Base-by-base conservation (phyloP, 1,140 invertebrate genomes). In the Rhyacophila brunnea region DNA sequence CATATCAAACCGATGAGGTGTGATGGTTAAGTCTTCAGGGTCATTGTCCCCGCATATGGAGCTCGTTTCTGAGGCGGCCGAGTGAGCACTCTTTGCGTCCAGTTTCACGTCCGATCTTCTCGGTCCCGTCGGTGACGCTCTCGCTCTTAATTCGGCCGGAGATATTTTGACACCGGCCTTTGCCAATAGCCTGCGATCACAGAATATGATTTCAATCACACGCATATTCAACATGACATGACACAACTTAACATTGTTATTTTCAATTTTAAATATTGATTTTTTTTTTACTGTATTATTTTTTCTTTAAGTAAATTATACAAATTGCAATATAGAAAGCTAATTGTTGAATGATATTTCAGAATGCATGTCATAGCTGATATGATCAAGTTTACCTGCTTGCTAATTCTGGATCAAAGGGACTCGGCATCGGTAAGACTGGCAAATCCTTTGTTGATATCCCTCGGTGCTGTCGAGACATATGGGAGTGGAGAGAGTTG, bases 371-470 rank as follows among this genome's bases (percentile, higher is more conserved):
- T 43, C 9, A 43, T 6, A 14, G 40, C 6, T 11, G 40, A 14
- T 6, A 11, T 43, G n/a, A n/a, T n/a, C 15, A 36, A 44, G 34
- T 45, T 18, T 60, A 83, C 82, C 81, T 81, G 71, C 85, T 86
- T 14, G 92, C 92, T 14, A 95, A 80, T 58, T 93, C 90, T 0
- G 92, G 91, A 74, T 94, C 91, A 70, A 94, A 95, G 2, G 90
- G 86, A 47, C 90, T 90, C 6, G 92, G 92, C 92, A 95, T 93
- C 28, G 91, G 91, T 61, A 93, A 71, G 9, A 95, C 91, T 2
- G 92, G 92, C 48, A 95, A 79, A 71, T 94, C 92, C 80, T 94
- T 94, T 40, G 92, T 94, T 67, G 90, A 92, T 68, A 95, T 94
- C 42, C 92, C 92, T 18, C 92, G 85, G 71, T 94, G 92, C 71